A percentile compares a stretch with the other conserved stretches of the same genome.
Conservation (phyloP, 2,797 vertebrate species). For the Enteromius afrohamiltoni region DNA sequence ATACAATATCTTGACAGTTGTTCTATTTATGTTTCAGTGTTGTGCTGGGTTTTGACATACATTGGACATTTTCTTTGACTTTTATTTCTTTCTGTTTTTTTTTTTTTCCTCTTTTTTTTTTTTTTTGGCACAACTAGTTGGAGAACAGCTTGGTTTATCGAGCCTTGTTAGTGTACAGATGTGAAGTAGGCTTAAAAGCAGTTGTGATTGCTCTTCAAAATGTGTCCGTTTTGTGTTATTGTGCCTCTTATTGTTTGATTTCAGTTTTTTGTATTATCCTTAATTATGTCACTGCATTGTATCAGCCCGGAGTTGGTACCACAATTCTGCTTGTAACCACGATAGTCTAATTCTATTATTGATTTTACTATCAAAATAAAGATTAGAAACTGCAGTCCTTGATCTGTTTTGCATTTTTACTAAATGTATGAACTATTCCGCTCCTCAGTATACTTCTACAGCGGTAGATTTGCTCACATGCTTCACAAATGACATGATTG, state of each 20-base stretch:
- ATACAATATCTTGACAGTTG: conserved; percentile 84
- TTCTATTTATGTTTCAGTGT: conserved; percentile 93
- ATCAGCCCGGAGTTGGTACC: conserved; percentile 82
- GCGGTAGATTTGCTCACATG: background rate
- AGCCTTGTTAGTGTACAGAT: conserved; percentile 61
- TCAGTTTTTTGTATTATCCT: conserved; percentile 65
- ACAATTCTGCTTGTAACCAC: conserved; percentile 83
- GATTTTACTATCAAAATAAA: conserved; percentile 86
- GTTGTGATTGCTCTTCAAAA: conserved; percentile 62
- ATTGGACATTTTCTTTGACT: conserved; percentile 64
- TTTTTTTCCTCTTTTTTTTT: conserved; percentile 53
- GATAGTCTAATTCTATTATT: conserved; percentile 84
- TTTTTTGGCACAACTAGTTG: conserved; percentile 83
- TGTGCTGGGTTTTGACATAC: conserved; percentile 82
- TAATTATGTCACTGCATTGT: conserved; percentile 73
- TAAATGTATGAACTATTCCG: background rate
- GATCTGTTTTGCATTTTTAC: conserved; percentile 28
- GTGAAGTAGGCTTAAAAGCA: conserved; percentile 58
- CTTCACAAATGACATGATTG: background rate
- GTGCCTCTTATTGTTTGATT: conserved; percentile 74
- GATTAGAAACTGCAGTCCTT: conserved; percentile 74
- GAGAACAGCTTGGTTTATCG: conserved; percentile 62
- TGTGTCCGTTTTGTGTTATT: conserved; percentile 71
- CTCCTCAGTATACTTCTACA: background rate
- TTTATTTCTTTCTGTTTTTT: conserved; percentile 67